phyloP scores from a whole-genome alignment of 2,113 vertebrate genomes.

The Lepus timidus region DNA sequence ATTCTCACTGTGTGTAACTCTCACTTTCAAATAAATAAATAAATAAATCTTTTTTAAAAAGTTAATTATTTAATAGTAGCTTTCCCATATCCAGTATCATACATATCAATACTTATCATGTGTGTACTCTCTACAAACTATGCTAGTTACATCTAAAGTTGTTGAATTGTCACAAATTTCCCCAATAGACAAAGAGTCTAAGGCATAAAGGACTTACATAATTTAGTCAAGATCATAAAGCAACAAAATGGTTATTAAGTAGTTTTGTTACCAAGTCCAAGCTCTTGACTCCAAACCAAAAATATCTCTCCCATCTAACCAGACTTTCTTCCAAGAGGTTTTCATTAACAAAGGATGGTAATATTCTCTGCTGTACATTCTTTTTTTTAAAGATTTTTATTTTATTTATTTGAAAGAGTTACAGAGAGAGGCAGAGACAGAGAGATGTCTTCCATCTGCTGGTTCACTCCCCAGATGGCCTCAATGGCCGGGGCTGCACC shows the following conservation, averaged over 20 bases:
- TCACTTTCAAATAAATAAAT: too few species aligned
- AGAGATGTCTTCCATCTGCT: too few species aligned
- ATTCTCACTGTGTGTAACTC: too few species aligned
- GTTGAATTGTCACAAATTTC: background rate
- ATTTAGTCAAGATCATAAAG: slow-evolving; percentile 38
- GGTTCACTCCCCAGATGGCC: too few species aligned
- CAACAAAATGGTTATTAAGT: background rate
- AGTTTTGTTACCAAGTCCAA: background rate
- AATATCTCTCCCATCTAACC: background rate
- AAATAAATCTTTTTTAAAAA: background rate
- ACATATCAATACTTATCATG: slow-evolving; percentile 16
- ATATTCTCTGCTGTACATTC: background rate
- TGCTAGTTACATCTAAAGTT: background rate
- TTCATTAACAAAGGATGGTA: background rate
- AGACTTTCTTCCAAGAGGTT: background rate
- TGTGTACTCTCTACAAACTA: background rate
- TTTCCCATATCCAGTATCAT: background rate
- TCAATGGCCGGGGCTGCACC: too few species aligned
- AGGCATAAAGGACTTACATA: background rate
- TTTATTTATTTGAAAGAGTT: too few species aligned
- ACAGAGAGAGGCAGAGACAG: too few species aligned
- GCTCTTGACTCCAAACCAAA: background rate
- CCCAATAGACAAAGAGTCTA: background rate
- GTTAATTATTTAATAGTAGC: background rate
- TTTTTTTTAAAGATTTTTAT: background rate